Percentiles rank a stretch among this genome's conserved stretches.
Conservation (phyloP, 2,113 vertebrate species). For the Megaleporinus macrocephalus region DNA sequence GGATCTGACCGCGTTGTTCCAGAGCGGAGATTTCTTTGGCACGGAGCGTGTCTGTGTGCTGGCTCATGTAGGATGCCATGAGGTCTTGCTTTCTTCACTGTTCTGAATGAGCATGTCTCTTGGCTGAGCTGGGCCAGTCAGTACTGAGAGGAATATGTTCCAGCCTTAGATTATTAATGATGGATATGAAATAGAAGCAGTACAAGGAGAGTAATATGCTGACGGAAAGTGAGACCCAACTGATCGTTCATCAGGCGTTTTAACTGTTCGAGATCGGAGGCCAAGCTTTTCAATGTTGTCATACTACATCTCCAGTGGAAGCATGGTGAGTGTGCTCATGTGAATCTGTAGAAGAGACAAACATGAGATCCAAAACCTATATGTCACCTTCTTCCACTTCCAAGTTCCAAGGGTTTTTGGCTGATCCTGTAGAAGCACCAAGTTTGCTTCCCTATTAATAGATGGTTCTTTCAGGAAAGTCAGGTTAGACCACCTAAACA, state of each 20-base stretch:
- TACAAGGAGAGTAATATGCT: conserved; percentile 1
- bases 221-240: conserved; percentile 11
- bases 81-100: conserved; percentile 9
- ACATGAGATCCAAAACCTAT: no score
- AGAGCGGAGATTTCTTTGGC: conserved; percentile 19
- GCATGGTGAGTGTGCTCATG: neutral
- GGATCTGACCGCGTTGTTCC: conserved; percentile 4
- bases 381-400: no score
- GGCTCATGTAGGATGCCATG: neutral
- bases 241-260: neutral
- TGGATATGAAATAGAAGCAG: conserved; percentile 24
- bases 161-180: conserved; percentile 34
- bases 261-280: neutral
- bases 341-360: neutral
- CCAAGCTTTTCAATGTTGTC: neutral
- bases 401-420: no score
- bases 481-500: neutral
- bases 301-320: neutral
- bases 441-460: no score
- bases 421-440: no score
- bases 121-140: conserved; percentile 56
- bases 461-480: no score
- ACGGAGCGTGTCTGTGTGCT: conserved; percentile 4
- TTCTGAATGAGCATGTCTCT: conserved; percentile 34
- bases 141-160: conserved; percentile 39